Evolutionary conservation across 2,888 invertebrate species (phyloP), one percentile per base, ranked within the genome.

Genomic region (Proisotoma minuta): DNA sequence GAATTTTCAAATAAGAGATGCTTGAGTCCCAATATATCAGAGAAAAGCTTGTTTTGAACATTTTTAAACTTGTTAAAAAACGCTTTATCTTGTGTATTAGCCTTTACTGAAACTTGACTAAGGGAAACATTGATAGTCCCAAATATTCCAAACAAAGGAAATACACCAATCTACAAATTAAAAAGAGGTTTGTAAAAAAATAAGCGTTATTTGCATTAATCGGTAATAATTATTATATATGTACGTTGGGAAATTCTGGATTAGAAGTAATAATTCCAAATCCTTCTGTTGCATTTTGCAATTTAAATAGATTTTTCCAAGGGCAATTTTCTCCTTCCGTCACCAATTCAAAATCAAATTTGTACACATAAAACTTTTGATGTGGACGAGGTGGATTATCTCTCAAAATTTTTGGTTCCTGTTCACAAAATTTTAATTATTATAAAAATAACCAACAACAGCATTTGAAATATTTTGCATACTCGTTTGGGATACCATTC

Each of bases 401-500:
- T 18, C 5, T 23, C 2, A 52, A 3, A 28, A 26, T 20, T 3
- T 48, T 24, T 12, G 48, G 49, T 4, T 23, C n/a, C 52, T 59
- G 24, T 34, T n/a, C n/a, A n/a, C n/a, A n/a, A n/a, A 34, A 15
- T 8, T 10, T 8, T 34, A 34, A 34, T 15, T 26, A 40, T 8
- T 15, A 40, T 18, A 23, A 8, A 1, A 52, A 4, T 28, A 15
- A 29, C n/a, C 26, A 18, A 8, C 2, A 50, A 50, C 5, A 40
- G 8, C 10, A n/a, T n/a, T 28, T 26, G n/a, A 3, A 48, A 22
- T 4, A 18, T 26, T 28, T 52, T 18, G 24, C 20, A 34, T 20
- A 72, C 65, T 53, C 63, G 57, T 62, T 72, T 72, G 1, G 24
- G 27, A 49, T 68, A 69, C 57, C 60, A 58, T 20, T 58, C 58